phyloP scores from a whole-genome alignment of 2,888 invertebrate genomes.

The Drosophila incognita region DNA sequence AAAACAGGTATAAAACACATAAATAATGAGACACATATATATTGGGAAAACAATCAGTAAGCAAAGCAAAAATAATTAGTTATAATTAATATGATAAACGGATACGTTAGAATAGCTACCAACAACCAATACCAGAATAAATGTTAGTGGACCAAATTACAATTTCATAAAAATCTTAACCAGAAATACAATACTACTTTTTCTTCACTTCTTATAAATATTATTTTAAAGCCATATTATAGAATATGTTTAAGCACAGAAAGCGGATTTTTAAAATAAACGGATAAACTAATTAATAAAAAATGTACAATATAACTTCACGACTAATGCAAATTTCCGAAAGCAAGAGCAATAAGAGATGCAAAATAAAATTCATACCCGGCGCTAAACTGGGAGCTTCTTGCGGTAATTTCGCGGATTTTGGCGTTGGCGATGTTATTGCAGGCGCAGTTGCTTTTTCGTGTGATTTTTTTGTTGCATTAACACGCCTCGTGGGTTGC shows the following conservation, averaged over 20 bases:
- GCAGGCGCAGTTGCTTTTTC: conserved; percentile 4
- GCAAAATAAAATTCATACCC: conserved; percentile 47
- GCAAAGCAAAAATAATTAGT: not conserved
- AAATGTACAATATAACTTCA: too few species aligned
- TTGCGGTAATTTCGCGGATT: conserved; percentile 37
- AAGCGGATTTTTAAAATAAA: not conserved
- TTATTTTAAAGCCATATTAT: not conserved
- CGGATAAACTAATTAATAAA: not conserved
- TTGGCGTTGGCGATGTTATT: conserved; percentile 1
- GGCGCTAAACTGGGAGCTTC: conserved; percentile 44
- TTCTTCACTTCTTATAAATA: not conserved
- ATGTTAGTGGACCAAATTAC: not conserved
- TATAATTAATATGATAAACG: conserved; percentile 6
- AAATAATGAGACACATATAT: not conserved
- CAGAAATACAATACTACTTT: fast-evolving
- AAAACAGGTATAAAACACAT: conserved; percentile 5
- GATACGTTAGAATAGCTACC: not conserved
- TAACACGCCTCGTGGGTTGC: conserved; percentile 5
- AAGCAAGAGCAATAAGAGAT: not conserved
- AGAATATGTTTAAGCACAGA: not conserved
- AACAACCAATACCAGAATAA: conserved; percentile 10
- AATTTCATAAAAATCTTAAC: not conserved
- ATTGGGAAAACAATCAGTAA: not conserved
- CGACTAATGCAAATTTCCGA: conserved; percentile 4
- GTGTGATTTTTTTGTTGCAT: conserved; percentile 11